A percentile compares a stretch with the other conserved stretches of the same genome.
phyloP scores from a whole-genome alignment of 1,140 invertebrate genomes.

The Aradophagus sp. region DNA sequence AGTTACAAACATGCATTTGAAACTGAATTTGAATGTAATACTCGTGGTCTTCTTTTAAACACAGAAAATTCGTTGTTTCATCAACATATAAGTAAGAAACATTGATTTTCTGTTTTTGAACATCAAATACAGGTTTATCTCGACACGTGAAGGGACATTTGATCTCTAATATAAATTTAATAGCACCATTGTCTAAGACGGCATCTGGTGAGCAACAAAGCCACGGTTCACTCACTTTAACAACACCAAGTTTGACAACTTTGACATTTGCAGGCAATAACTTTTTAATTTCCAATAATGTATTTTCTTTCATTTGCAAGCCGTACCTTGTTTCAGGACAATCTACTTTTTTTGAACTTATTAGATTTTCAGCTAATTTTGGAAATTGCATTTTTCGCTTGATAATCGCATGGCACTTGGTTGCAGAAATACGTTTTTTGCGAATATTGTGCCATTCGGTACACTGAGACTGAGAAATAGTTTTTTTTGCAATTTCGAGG shows the following conservation, averaged over 20 bases:
- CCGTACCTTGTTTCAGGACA: too few species aligned
- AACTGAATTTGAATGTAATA: not conserved
- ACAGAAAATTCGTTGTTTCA: not conserved
- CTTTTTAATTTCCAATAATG: too few species aligned
- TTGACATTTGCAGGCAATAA: too few species aligned
- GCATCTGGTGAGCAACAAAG: too few species aligned
- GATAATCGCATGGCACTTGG: not conserved
- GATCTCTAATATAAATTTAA: not conserved
- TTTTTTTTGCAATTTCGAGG: not conserved
- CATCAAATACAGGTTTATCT: not conserved
- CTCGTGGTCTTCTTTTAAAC: not conserved
- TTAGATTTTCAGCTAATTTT: too few species aligned
- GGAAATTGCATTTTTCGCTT: too few species aligned
- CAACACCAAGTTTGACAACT: too few species aligned
- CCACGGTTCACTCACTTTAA: too few species aligned
- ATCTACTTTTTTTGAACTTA: too few species aligned
- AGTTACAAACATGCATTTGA: conserved; percentile 1
- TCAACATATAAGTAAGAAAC: not conserved
- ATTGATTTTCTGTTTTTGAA: not conserved
- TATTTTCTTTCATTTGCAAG: too few species aligned
- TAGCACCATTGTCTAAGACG: too few species aligned
- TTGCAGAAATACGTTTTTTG: not conserved
- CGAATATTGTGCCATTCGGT: conserved; percentile 1
- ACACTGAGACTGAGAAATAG: not conserved
- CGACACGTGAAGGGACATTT: not conserved